phyloP scores from a whole-genome alignment of 2,113 vertebrate species.

The Morone chrysops region DNA sequence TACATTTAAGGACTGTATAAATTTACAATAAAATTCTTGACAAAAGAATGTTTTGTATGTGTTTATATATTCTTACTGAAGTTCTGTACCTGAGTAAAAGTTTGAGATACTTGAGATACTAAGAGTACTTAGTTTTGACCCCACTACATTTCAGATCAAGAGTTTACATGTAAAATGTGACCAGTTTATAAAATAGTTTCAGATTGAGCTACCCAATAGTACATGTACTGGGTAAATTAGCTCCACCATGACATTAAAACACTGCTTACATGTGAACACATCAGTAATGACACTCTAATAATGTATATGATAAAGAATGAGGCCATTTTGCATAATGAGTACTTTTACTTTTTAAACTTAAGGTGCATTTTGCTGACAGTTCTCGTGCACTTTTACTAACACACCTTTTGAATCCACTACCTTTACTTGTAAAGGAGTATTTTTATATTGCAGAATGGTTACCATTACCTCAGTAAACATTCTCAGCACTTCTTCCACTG shows the following conservation, averaged over 20 bases:
- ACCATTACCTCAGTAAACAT: neutral
- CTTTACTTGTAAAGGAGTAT: neutral
- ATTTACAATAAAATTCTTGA: conserved; percentile 80
- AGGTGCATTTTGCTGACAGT: neutral
- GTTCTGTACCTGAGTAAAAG: neutral
- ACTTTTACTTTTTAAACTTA: neutral
- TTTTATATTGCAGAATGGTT: too few species aligned
- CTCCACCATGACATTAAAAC: neutral
- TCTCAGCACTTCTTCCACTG: neutral
- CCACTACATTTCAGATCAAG: neutral
- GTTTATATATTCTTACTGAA: neutral
- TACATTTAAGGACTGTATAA: conserved; percentile 61
- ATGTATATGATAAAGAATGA: neutral
- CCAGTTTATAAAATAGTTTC: neutral
- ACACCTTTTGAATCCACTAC: neutral
- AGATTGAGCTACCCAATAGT: neutral
- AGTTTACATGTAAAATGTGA: neutral
- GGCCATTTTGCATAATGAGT: neutral
- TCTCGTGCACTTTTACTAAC: neutral
- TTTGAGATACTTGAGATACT: neutral
- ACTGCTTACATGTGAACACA: neutral
- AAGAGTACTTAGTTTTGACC: neutral
- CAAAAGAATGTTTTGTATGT: conserved; percentile 26
- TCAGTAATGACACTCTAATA: neutral
- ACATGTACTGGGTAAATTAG: too few species aligned